Evolutionary conservation across 2,797 vertebrate species (phyloP), one percentile per base, ranked within the genome.

Genomic region (Echiichthys vipera): DNA sequence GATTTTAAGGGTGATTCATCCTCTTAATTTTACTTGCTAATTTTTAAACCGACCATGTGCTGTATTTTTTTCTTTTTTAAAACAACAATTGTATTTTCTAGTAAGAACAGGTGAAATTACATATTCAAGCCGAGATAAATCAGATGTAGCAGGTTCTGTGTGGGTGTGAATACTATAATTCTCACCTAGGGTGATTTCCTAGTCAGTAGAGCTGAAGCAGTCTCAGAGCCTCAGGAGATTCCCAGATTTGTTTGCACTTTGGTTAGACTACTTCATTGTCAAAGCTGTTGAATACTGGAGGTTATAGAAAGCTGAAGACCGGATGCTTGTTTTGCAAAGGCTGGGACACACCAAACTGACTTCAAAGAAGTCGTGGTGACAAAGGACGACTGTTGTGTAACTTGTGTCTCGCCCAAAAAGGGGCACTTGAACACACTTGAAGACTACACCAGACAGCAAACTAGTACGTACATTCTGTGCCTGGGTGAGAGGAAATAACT

Each of bases 111-210:
- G 73, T 59, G 55, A 63, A 80, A 77, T 71, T 34, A 56, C 43
- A 83, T 25, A 53, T 47, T 51, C 32, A 42, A 68, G 62, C 57
- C 5, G n/a, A 67, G 29, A 66, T 39, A 50, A 46, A 68, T 75
- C 54, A 39, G 61, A 75, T 71, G 30, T n/a, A 49, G 65, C 68
- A 71, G 51, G 54, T 66, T 85, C 46, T 74, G 74, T 72, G 67
- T 66, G 69, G 66, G 81, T 79, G 83, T 88, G 77, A 84, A 80
- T 83, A 79, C 73, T 76, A 77, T 61, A 65, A 84, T 84, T 84
- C 78, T 80, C 81, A 85, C 74, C 64, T 81, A 67, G 65, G 80
- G 67, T 81, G 74, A 79, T 85, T 89, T 80, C 70, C 77, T 65
- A 55, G 58, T 71, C 73, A 42, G 80, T 65, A 24, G 72, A 80